phyloP scores from a whole-genome alignment of 2,113 vertebrate genomes.

The Ptilonorhynchus violaceus region DNA sequence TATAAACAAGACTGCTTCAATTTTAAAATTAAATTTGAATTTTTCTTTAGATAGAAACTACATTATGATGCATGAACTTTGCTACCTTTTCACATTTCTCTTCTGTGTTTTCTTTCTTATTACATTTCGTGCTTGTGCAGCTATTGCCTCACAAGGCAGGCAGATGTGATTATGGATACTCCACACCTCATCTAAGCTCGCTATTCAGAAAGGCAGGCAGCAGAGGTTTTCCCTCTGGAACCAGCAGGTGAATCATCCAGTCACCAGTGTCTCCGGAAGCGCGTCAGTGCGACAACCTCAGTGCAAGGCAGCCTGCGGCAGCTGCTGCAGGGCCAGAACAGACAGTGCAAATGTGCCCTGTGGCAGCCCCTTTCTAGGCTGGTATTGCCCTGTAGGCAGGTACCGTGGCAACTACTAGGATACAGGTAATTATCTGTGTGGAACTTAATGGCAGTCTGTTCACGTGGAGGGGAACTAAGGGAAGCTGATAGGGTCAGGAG shows the following conservation, averaged over 20 bases:
- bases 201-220: slow-evolving; percentile 12
- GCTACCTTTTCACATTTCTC: background rate
- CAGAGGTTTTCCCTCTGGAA: background rate
- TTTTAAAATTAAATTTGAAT: background rate
- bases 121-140: slow-evolving; percentile 6
- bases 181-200: slow-evolving; percentile 29
- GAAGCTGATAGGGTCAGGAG: background rate
- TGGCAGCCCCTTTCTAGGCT: background rate
- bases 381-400: background rate
- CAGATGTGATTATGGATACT: slow-evolving; percentile 21
- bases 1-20: background rate
- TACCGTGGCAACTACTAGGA: background rate
- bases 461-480: background rate
- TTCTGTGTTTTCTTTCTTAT: background rate
- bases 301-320: background rate
- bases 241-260: slow-evolving; percentile 2
- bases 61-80: background rate
- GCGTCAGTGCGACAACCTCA: accelerated
- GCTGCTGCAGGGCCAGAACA: background rate
- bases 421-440: background rate
- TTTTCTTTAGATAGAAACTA: background rate
- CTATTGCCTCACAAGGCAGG: slow-evolving; percentile 25
- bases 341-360: background rate
- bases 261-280: background rate
- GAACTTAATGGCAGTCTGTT: background rate